Evolutionary conservation across 2,797 vertebrate genomes (phyloP), one percentile per base, ranked within the genome.

Genomic region (Sebastes matsubarae): DNA sequence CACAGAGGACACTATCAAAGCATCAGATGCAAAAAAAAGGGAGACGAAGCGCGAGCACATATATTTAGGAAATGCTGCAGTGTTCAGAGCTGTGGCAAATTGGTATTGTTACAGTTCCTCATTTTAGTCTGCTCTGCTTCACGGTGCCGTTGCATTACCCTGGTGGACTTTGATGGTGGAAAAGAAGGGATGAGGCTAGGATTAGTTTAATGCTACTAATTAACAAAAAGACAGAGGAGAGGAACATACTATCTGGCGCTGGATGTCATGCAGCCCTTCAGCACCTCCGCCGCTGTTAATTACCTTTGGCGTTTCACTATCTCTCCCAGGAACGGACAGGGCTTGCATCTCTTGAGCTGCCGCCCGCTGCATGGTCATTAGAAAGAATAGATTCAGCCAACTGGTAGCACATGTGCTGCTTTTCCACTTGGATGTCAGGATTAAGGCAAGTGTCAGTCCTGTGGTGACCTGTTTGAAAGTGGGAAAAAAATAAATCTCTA

Each of bases 191-290:
- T 79, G 81, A 79, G 83, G 73, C 83, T 54, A 63, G 89, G 91
- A 94, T 94, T 94, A 92, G 91, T 92, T 94, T 92, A 92, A 92
- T 94, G 87, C 90, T 70, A 52, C 92, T 92, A 94, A 94, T 94
- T 93, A 94, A 93, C 87, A 87, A 89, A 50, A 93, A 90, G 89
- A 88, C 81, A 78, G 87, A 93, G 84, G 80, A 93, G 90, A 90
- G 72, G 54, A 89, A 87, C 70, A 81, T 81, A 77, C 83, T 91
- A 87, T 89, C 88, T 89, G 78, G 78, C 81, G 77, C 75, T 88
- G 75, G 81, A 89, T 91, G 89, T 88, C 89, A 88, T 76, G 86
- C 73, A 79, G 82, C 83, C 91, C 89, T 91, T 87, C 87, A 89
- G 82, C 92, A 89, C 85, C 88, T 92, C 84, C 20, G 81, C 88